phyloP scores from a whole-genome alignment of 2,113 vertebrate species.

The Forbesichthys papilliferus region DNA sequence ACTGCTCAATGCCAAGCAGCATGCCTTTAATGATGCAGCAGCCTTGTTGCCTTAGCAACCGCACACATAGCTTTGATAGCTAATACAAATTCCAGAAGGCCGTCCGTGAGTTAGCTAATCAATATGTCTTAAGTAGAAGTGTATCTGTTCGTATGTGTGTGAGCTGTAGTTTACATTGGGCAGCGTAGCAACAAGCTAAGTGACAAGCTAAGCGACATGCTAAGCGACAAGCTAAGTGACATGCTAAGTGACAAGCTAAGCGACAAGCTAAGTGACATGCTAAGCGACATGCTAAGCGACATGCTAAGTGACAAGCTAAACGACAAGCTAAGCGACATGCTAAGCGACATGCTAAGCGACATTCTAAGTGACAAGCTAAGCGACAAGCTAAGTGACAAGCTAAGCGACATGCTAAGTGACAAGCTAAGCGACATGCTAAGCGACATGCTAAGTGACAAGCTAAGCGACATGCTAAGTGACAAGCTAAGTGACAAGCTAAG shows the following conservation, averaged over 20 bases:
- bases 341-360: background rate
- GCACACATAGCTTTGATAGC: slow-evolving; percentile 8
- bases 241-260: background rate
- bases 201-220: too few species aligned
- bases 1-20: background rate
- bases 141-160: background rate
- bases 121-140: background rate
- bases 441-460: too few species aligned
- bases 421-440: too few species aligned
- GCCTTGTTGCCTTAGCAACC: slow-evolving; percentile 24
- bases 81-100: background rate
- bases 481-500: too few species aligned
- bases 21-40: background rate
- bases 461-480: too few species aligned
- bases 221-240: too few species aligned
- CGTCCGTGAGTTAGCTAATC: slow-evolving; percentile 7
- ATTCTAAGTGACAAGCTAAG: too few species aligned
- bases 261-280: too few species aligned
- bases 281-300: too few species aligned
- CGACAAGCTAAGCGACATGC: too few species aligned
- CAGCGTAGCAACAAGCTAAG: background rate
- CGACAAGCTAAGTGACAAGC: too few species aligned
- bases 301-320: too few species aligned
- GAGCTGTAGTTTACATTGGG: slow-evolving; percentile 3
- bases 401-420: background rate